Evolutionary conservation across 35 echinoderm and acorn worm genomes (phyloP).

Genomic region (Patiria miniata): DNA sequence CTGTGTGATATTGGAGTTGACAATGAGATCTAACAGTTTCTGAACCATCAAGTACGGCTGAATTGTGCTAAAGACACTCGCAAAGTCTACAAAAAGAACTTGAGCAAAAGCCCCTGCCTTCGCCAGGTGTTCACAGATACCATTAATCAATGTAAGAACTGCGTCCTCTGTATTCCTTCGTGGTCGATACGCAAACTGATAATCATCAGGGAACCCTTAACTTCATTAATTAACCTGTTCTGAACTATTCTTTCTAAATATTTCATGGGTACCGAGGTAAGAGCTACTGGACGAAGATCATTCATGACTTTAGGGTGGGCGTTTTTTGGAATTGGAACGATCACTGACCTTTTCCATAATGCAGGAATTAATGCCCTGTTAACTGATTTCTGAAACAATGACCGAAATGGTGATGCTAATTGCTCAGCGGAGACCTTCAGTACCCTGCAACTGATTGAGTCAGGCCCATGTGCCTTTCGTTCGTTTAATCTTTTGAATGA

Average conservation of each 20-base stretch:
- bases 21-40: constrained; percentile 8
- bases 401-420: background rate
- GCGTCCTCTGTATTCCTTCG: constrained; percentile 22
- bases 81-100: constrained; percentile 36
- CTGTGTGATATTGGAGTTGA: background rate
- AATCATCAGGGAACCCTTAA: constrained; percentile 29
- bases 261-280: constrained; percentile 40
- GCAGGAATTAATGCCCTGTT: background rate
- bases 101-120: background rate
- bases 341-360: constrained; percentile 39
- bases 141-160: background rate
- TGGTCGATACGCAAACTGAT: constrained; percentile 38
- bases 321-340: constrained; percentile 31
- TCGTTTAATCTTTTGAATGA: constrained; percentile 10
- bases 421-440: background rate
- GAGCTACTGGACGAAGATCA: constrained; percentile 2
- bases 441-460: constrained; percentile 17
- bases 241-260: constrained; percentile 31
- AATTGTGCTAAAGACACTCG: constrained; percentile 23
- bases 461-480: constrained; percentile 16
- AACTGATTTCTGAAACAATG: background rate
- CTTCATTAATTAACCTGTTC: background rate
- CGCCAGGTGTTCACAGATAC: constrained; percentile 17
- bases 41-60: constrained; percentile 31
- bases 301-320: constrained; percentile 32